These are phyloP conservation scores for Craseonycteris thonglongyai DNA, from an alignment of 2,113 vertebrate genomes.

Conservation along the genomic window DNA sequence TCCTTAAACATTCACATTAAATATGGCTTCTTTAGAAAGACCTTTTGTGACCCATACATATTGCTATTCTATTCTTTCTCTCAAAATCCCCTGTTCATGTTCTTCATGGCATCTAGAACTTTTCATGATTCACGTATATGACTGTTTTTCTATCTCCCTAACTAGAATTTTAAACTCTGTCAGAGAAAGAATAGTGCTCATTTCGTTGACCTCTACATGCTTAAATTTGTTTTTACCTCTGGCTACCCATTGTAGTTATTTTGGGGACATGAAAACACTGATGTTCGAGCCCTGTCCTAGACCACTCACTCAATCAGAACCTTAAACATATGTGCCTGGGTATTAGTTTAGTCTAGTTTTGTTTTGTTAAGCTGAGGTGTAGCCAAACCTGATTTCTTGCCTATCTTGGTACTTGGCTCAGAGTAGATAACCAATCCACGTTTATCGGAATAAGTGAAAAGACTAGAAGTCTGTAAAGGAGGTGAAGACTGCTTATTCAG, in stretches of 20 bases:
- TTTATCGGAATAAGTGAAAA: background rate
- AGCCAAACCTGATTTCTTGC: background rate
- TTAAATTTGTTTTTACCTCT: background rate
- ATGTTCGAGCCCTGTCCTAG: background rate
- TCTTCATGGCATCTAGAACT: background rate
- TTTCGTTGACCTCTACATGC: background rate
- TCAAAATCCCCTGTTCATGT: background rate
- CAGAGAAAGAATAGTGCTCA: background rate
- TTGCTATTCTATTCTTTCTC: background rate
- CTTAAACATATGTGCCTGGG: background rate
- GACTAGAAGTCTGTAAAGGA: background rate
- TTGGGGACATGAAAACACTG: background rate
- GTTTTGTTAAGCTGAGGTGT: background rate
- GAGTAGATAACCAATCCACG: background rate
- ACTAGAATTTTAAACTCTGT: background rate
- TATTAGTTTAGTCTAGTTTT: background rate
- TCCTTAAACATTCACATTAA: background rate
- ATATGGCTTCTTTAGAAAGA: background rate
- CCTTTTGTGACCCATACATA: background rate
- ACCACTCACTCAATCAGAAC: background rate
- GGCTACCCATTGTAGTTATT: background rate
- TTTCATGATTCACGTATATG: background rate
- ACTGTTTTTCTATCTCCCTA: background rate
- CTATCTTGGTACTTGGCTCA: background rate
- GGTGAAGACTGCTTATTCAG: background rate